A percentile compares a stretch with the other conserved stretches of the same genome.
Conservation (phyloP, 2,888 invertebrate species). For the Herminia tarsipennalis region DNA sequence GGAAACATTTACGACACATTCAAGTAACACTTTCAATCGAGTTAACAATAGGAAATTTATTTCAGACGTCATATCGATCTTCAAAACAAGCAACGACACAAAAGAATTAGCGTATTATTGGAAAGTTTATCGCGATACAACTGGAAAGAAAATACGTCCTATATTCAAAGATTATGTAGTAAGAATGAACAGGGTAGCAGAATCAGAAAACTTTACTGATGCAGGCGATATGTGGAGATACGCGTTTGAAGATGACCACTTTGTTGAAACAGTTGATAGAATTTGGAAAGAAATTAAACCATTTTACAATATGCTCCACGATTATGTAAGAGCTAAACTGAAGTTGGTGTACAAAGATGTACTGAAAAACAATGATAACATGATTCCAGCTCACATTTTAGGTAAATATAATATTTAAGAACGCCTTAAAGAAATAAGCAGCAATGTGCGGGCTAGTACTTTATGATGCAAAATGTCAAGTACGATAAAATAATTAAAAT, state of each 20-base stretch:
- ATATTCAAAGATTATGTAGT: conserved; percentile 86
- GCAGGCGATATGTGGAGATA: conserved; percentile 81
- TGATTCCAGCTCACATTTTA: conserved; percentile 89
- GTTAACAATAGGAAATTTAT: conserved; percentile 26
- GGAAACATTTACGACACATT: no score
- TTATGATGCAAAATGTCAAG: no score
- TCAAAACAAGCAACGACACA: conserved; percentile 83
- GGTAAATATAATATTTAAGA: conserved; percentile 69
- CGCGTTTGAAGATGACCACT: conserved; percentile 73
- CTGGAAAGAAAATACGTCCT: conserved; percentile 86
- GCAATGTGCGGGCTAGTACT: neutral
- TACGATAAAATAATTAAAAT: no score
- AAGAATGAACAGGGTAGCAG: conserved; percentile 87
- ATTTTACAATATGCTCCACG: conserved; percentile 87
- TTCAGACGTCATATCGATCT: conserved; percentile 72
- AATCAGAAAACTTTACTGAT: conserved; percentile 79
- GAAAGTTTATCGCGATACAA: conserved; percentile 87
- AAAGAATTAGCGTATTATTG: conserved; percentile 87
- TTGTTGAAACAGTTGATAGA: conserved; percentile 70
- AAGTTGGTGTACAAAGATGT: conserved; percentile 78
- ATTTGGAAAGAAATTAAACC: conserved; percentile 87
- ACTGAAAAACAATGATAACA: conserved; percentile 70
- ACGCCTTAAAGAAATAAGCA: neutral
- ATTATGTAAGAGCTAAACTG: conserved; percentile 86
- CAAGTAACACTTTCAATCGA: neutral